Percentiles rank a stretch among this genome's conserved stretches.
Evolutionary conservation across 1,140 invertebrate species (phyloP).

Genomic region (Diorhabda elongata): DNA sequence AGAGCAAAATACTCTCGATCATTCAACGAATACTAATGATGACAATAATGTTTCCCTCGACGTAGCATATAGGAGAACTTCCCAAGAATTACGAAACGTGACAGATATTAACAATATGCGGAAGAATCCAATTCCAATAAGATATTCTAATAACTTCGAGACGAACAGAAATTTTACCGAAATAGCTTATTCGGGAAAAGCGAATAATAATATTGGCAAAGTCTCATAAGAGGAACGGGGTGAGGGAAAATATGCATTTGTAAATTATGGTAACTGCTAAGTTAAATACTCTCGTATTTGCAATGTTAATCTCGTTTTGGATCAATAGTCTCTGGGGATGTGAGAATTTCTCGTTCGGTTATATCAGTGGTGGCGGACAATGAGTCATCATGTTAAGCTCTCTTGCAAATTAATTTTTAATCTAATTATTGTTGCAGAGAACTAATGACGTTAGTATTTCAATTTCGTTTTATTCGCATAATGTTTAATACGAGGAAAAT

Average conservation of each 20-base stretch:
- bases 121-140: constrained; percentile 2
- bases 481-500: too few relatives aligned
- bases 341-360: neutral
- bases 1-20: neutral
- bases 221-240: constrained; percentile 1
- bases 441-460: too few relatives aligned
- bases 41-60: neutral
- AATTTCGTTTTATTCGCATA: too few relatives aligned
- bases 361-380: neutral
- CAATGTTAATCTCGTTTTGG: neutral
- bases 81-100: constrained; percentile 1
- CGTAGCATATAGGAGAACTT: neutral
- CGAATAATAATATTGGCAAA: constrained; percentile 2
- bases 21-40: neutral
- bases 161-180: neutral
- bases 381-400: neutral
- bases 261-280: constrained; percentile 2
- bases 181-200: neutral
- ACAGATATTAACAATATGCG: constrained; percentile 2
- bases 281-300: constrained; percentile 2
- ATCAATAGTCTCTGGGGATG: neutral
- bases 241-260: constrained; percentile 1
- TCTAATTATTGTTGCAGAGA: too few relatives aligned
- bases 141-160: neutral
- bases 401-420: neutral